phyloP scores from a whole-genome alignment of 2,888 invertebrate genomes.

The Poecilus cupreus region DNA sequence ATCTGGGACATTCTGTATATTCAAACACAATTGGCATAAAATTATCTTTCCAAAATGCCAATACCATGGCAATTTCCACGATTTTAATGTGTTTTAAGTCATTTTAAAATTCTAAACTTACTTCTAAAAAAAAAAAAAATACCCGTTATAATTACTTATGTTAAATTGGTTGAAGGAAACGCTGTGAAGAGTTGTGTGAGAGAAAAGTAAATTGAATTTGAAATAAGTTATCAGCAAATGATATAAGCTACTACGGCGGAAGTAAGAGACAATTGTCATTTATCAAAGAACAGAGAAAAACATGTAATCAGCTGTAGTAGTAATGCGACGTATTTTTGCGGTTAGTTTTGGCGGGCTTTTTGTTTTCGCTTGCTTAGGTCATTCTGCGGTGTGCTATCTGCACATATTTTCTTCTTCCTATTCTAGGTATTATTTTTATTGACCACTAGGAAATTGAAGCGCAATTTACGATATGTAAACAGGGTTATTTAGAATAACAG shows the following conservation, averaged over 20 bases:
- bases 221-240: no score
- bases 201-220: no score
- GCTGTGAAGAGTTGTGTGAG: no score
- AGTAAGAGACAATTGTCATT: not conserved
- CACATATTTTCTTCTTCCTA: not conserved
- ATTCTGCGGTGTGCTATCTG: not conserved
- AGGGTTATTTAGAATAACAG: not conserved
- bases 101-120: no score
- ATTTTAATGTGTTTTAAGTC: no score
- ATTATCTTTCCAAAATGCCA: no score
- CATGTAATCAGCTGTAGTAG: not conserved
- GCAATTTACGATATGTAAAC: not conserved
- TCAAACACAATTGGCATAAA: no score
- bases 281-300: not conserved
- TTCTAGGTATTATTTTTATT: not conserved
- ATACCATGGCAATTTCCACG: no score
- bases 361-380: not conserved
- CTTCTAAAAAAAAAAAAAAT: no score
- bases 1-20: no score
- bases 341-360: not conserved
- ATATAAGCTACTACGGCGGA: not conserved
- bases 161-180: no score
- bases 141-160: no score
- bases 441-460: not conserved
- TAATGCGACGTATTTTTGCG: not conserved